phyloP scores from a whole-genome alignment of 2,113 vertebrate genomes.

The Pseudolaguvia tuberculata region DNA sequence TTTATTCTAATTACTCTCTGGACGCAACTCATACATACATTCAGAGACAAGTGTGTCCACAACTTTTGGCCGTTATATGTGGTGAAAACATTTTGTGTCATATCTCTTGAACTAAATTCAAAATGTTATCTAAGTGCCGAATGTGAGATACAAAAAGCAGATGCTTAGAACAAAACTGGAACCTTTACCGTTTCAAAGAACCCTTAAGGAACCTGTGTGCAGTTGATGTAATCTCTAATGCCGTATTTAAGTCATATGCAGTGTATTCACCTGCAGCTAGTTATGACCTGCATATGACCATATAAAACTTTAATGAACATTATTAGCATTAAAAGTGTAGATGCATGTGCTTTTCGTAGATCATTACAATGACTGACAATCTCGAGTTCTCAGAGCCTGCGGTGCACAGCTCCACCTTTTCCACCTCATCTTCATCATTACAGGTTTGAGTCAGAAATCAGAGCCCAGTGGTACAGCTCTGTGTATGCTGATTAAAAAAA shows the following conservation, averaged over 20 bases:
- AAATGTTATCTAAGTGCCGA: neutral
- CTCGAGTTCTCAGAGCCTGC: conserved; percentile 11
- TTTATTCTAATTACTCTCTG: too few species aligned
- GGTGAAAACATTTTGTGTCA: too few species aligned
- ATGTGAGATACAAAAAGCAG: neutral
- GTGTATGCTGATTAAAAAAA: conserved; percentile 32
- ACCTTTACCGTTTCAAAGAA: too few species aligned
- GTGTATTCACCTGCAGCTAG: neutral
- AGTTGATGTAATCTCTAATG: neutral
- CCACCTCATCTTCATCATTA: conserved; percentile 23
- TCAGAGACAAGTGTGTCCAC: too few species aligned
- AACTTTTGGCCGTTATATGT: too few species aligned
- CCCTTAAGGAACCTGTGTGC: neutral
- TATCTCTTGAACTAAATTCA: too few species aligned
- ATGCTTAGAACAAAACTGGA: neutral
- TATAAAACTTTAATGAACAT: neutral
- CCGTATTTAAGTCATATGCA: neutral
- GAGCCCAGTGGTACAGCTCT: conserved; percentile 23
- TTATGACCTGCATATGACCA: neutral
- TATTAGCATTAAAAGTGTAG: conserved; percentile 1
- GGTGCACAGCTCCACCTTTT: neutral
- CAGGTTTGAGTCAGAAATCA: conserved; percentile 23
- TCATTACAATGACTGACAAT: conserved; percentile 29
- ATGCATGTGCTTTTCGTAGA: neutral
- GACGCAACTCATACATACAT: too few species aligned